Percentiles rank a stretch among this genome's conserved stretches.
These are phyloP conservation scores for Halcyon chelicuti DNA, from an alignment of 2,797 vertebrate genomes.

Conservation along the genomic window DNA sequence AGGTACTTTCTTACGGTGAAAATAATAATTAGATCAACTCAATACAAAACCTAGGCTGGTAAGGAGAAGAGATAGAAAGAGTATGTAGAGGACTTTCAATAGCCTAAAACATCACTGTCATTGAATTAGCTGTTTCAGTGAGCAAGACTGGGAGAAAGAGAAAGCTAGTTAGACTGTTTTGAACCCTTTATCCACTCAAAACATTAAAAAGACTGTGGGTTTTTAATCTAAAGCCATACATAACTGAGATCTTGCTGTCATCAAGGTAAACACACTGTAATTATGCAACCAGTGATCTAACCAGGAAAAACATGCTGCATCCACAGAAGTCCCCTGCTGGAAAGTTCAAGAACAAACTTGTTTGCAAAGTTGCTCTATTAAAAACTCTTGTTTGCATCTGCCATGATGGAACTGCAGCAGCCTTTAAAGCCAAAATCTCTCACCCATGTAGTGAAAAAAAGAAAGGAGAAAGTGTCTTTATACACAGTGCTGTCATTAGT, in stretches of 20 bases:
- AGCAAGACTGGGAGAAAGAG: neutral
- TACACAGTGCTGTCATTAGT: fast-evolving
- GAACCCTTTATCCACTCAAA: neutral
- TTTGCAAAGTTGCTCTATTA: neutral
- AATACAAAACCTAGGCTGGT: neutral
- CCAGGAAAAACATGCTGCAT: neutral
- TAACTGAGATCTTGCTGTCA: neutral
- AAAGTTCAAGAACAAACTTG: neutral
- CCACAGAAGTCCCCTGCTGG: neutral
- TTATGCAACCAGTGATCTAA: neutral
- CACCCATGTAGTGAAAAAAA: neutral
- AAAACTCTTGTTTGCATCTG: neutral
- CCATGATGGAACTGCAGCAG: neutral
- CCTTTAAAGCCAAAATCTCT: neutral
- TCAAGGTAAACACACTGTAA: neutral
- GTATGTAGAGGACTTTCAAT: neutral
- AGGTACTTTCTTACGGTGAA: neutral
- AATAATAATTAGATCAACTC: neutral
- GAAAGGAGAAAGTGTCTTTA: neutral
- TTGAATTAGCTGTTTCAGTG: neutral
- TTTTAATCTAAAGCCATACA: neutral
- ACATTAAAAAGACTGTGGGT: neutral
- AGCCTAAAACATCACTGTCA: neutral
- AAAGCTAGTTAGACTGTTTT: neutral
- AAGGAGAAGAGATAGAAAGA: neutral